Percentiles rank a stretch among this genome's conserved stretches.
phyloP scores from a whole-genome alignment of 2,797 vertebrate genomes.

The Phalanger gymnotis region DNA sequence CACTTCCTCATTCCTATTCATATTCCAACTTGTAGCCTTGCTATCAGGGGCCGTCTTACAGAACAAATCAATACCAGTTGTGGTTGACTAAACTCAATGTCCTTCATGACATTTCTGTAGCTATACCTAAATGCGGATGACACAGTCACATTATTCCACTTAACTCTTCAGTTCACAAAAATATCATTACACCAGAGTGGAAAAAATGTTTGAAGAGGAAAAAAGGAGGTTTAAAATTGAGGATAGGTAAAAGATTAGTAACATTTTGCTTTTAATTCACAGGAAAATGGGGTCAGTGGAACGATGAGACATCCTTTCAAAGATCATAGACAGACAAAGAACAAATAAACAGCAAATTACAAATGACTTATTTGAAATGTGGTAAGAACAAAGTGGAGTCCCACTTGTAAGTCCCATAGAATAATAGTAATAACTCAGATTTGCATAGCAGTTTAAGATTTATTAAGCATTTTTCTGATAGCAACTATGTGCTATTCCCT shows the following conservation, averaged over 20 bases:
- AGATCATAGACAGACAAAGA: neutral
- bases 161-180: neutral
- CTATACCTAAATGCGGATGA: neutral
- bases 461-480: neutral
- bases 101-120: neutral
- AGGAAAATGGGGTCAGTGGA: neutral
- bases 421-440: neutral
- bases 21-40: neutral
- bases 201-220: neutral
- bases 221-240: neutral
- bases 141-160: neutral
- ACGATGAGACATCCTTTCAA: neutral
- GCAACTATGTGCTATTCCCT: neutral
- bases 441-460: neutral
- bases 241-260: neutral
- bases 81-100: neutral
- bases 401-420: neutral
- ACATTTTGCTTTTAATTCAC: neutral
- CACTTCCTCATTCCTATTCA: neutral
- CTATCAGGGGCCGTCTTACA: neutral
- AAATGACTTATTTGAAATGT: conserved; percentile 16
- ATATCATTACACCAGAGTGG: neutral
- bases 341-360: neutral
- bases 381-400: neutral
- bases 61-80: neutral